Percentiles rank a stretch among this genome's conserved stretches.
These are phyloP conservation scores for Hycleus phaleratus DNA, from an alignment of 1,140 invertebrate genomes.

Conservation along the genomic window DNA sequence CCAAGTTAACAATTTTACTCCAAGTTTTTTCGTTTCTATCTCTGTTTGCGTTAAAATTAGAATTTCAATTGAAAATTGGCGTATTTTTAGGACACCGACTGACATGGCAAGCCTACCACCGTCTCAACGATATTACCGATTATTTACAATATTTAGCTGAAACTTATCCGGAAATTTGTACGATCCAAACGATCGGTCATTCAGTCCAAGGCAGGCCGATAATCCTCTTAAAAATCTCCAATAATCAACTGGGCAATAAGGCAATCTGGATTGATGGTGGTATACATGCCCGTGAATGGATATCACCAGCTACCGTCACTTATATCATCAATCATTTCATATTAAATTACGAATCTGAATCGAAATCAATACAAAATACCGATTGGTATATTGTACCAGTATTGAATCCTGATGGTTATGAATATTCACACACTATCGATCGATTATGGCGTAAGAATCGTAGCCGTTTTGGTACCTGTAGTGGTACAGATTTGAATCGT, in stretches of 20 bases:
- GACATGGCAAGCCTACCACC: constrained; percentile 76
- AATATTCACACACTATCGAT: constrained; percentile 66
- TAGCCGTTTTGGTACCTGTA: constrained; percentile 51
- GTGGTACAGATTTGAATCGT: constrained; percentile 73
- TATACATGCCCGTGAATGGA: constrained; percentile 90
- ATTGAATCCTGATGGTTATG: constrained; percentile 83
- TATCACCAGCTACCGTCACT: constrained; percentile 75
- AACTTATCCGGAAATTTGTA: constrained; percentile 62
- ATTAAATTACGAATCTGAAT: constrained; percentile 59
- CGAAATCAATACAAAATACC: constrained; percentile 60
- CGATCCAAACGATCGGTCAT: constrained; percentile 62
- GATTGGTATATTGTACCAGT: constrained; percentile 81
- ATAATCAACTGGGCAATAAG: constrained; percentile 51
- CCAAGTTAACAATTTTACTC: too few relatives aligned
- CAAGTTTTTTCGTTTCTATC: too few relatives aligned
- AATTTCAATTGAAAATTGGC: neutral
- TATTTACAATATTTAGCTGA: constrained; percentile 66
- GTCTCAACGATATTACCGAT: constrained; percentile 60
- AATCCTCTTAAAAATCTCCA: constrained; percentile 61
- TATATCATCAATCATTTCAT: constrained; percentile 75
- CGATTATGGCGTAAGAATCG: constrained; percentile 79
- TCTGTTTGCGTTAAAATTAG: too few relatives aligned
- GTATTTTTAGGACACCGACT: constrained; percentile 58
- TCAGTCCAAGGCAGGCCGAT: constrained; percentile 68
- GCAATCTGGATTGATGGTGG: constrained; percentile 63